Evolutionary conservation across 2,888 invertebrate genomes (phyloP).

Genomic region (Leptopterna dolabrata): DNA sequence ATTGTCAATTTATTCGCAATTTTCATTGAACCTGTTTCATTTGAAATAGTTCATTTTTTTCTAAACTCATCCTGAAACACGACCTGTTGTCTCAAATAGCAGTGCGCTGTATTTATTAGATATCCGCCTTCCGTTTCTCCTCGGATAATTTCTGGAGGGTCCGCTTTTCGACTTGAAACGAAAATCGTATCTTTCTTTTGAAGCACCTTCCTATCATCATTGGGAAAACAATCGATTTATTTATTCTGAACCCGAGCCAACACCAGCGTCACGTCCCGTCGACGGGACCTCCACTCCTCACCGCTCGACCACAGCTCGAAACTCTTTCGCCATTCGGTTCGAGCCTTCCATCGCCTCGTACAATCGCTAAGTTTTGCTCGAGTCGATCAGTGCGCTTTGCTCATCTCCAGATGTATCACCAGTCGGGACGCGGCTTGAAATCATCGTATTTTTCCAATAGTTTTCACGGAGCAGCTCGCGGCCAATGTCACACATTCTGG

Average conservation of each 20-base stretch:
- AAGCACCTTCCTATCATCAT: background rate
- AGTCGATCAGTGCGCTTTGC: background rate
- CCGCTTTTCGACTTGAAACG: background rate
- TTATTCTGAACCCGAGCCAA: background rate
- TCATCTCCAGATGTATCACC: too few relatives aligned
- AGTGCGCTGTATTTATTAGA: too few relatives aligned
- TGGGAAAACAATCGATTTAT: background rate
- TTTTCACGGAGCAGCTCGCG: background rate
- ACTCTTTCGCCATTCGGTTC: background rate
- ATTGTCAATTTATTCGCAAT: too few relatives aligned
- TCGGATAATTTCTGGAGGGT: too few relatives aligned
- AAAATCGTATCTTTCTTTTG: background rate
- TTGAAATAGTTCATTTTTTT: too few relatives aligned
- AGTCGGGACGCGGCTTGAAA: background rate
- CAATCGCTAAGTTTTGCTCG: background rate
- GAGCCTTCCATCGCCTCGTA: background rate
- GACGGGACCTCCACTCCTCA: background rate
- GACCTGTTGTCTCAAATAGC: background rate
- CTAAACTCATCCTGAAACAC: background rate
- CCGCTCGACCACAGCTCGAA: background rate
- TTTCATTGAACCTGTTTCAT: too few relatives aligned
- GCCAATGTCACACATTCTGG: background rate
- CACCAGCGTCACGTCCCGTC: background rate
- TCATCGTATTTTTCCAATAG: background rate
- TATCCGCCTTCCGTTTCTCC: too few relatives aligned